A percentile compares a stretch with the other conserved stretches of the same genome.
These are phyloP conservation scores for Hozukius guyotensis DNA, from an alignment of 2,797 vertebrate genomes.

Conservation along the genomic window DNA sequence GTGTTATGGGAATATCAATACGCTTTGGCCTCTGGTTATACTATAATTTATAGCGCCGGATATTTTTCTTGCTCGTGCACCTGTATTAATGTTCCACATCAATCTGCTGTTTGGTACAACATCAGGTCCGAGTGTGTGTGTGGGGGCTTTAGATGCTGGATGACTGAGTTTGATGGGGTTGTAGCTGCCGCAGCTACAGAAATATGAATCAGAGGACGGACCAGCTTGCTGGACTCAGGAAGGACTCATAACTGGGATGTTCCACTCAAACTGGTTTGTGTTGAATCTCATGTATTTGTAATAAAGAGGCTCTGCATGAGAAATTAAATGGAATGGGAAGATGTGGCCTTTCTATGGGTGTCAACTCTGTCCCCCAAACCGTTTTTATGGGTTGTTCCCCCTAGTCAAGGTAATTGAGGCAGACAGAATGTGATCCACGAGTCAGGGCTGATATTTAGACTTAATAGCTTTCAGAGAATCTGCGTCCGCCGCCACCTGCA, in stretches of 20 bases:
- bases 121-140: not conserved
- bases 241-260: slow-evolving; percentile 3
- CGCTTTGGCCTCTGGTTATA: slow-evolving; percentile 36
- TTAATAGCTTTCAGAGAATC: slow-evolving; percentile 79
- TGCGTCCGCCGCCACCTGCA: slow-evolving; percentile 68
- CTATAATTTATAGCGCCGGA: slow-evolving; percentile 28
- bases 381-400: slow-evolving; percentile 42
- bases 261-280: slow-evolving; percentile 14
- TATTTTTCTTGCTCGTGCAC: slow-evolving; percentile 42
- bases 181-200: slow-evolving; percentile 8
- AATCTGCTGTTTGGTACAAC: slow-evolving; percentile 38
- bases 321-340: not conserved
- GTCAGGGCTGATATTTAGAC: slow-evolving; percentile 72
- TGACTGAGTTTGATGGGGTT: slow-evolving; percentile 53
- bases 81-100: slow-evolving; percentile 57
- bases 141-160: not conserved
- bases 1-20: slow-evolving; percentile 50
- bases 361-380: slow-evolving; percentile 8
- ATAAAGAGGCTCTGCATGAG: not conserved
- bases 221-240: not conserved
- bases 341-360: slow-evolving; percentile 12
- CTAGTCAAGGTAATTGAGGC: slow-evolving; percentile 70
- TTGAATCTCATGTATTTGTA: slow-evolving; percentile 12
- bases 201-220: slow-evolving; percentile 23
- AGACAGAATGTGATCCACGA: slow-evolving; percentile 71